phyloP scores from a whole-genome alignment of 2,888 invertebrate species.

The Metopia argyrocephala region DNA sequence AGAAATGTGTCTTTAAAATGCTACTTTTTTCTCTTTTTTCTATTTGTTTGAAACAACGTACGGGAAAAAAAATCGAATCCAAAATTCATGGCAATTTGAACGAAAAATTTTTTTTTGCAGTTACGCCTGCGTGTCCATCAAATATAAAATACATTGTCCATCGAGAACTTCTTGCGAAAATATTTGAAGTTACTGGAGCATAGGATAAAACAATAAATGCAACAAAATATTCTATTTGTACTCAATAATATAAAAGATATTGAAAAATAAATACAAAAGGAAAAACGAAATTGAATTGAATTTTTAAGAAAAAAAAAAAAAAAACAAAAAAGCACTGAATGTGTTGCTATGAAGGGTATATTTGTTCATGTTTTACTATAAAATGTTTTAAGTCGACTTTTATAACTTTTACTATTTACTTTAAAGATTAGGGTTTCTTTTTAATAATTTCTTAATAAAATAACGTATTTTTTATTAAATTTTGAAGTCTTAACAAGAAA shows the following conservation, averaged over 20 bases:
- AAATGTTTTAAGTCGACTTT: neutral
- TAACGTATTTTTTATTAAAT: too few species aligned
- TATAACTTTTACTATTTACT: too few species aligned
- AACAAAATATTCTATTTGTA: constrained; percentile 26
- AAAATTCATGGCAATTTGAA: constrained; percentile 17
- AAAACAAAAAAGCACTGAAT: neutral
- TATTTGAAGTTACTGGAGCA: constrained; percentile 29
- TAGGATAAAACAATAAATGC: constrained; percentile 47
- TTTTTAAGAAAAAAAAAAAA: constrained; percentile 1
- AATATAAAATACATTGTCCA: constrained; percentile 46
- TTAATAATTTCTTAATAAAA: too few species aligned
- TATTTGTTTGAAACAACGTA: constrained; percentile 5
- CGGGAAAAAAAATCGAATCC: too few species aligned
- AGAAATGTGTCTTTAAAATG: constrained; percentile 20
- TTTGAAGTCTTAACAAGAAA: too few species aligned
- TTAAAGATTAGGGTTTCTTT: too few species aligned
- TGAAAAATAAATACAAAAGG: neutral
- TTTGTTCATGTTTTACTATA: constrained; percentile 12
- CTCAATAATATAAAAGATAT: constrained; percentile 15
- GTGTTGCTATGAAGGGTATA: neutral
- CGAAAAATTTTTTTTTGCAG: constrained; percentile 55
- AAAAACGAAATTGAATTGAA: constrained; percentile 37
- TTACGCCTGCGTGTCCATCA: constrained; percentile 65
- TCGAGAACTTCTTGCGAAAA: neutral
- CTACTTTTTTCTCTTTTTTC: constrained; percentile 33